Base-by-base conservation (phyloP, 2,888 invertebrate genomes). In the Vandiemenella viatica region DNA sequence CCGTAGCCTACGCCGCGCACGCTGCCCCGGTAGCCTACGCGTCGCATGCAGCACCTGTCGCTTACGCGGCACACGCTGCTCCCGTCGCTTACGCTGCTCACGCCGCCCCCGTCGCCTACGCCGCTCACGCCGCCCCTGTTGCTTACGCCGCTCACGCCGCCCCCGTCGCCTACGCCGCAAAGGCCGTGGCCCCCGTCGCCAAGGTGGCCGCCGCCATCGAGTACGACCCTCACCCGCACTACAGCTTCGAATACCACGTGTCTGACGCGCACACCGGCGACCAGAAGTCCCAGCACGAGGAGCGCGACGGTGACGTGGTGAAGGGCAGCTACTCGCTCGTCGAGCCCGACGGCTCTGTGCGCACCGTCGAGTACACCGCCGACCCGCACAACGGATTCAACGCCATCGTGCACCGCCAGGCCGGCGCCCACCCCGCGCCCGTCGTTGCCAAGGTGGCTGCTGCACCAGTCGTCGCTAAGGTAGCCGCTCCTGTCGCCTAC, bases 191-290 rank as follows among this genome's bases (percentile, higher is more conserved):
- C 32, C 32, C 40, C 15, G 45, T 43, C 4, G 49, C 49, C 21
- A 23, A 69, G 67, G 32, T n/a, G 13, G 63, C 69, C 26, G 63
- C 70, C 15, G 67, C 61, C 37, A 70, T 72, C 0, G 72, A 72
- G 58, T 56, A 72, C 43, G 72, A 72, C 59, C 72, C 72, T 0
- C 72, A 72, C 61, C 72, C 72, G 13, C 69, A 71, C 3, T 72
- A 72, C 63, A 68, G 68, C 58, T 72, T 69, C 65, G 67, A 71
- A 1, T 72, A 72, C 59, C 72, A 72, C 5, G 72, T 72, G n/a
- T 62, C 68, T 1, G 72, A 72, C 58, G 0, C 58, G 66, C 37
- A 73, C 32, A 32, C 73, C 13, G 73, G 73, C 1, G 73, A 73
- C 62, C 70, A 71, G 56, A 73, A 73, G 57, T 69, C 69, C 57